Percentiles rank a stretch among this genome's conserved stretches.
Evolutionary conservation across 2,113 vertebrate species (phyloP).

Genomic region (rat (Rattus norvegicus)): GRCr8 NC_086029.1:53671001-53671500

Average conservation of each 20-base stretch:
- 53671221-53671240: not conserved
- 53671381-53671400: not conserved
- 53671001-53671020: not conserved
- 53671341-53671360: not conserved
- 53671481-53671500: not conserved
- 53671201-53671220: not conserved
- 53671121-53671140: not conserved
- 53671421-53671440: not conserved
- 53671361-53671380: not conserved
- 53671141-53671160: not conserved
- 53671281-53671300: not conserved
- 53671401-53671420: not conserved
- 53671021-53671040: not conserved
- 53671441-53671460: not conserved
- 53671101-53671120: not conserved
- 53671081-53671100: not conserved
- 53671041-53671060: not conserved
- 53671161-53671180: not conserved
- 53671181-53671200: not conserved
- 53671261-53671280: not conserved
- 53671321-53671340: not conserved
- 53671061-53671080: not conserved
- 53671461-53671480: not conserved
- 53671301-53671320: not conserved
- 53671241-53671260: not conserved